A percentile compares a stretch with the other conserved stretches of the same genome.
Conservation (phyloP, 1,140 invertebrate species). For the Drosophila tropicalis region DNA sequence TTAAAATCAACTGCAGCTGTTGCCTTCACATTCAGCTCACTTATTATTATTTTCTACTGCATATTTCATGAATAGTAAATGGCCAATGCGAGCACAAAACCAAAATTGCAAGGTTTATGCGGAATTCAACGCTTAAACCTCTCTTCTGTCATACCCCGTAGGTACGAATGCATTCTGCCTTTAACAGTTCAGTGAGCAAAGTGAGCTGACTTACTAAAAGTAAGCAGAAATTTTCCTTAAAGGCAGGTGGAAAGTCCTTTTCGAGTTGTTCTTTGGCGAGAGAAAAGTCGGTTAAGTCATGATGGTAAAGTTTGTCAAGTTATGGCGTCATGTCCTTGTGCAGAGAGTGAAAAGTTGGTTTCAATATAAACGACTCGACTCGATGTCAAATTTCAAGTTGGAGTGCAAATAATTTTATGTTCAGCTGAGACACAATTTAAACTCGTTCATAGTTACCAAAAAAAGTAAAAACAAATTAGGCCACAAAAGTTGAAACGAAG, state of each 20-base stretch:
- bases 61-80: slow-evolving; percentile 10
- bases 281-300: background rate
- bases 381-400: background rate
- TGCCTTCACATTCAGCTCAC: slow-evolving; percentile 4
- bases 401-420: background rate
- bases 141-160: background rate
- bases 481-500: background rate
- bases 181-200: slow-evolving; percentile 3
- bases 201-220: background rate
- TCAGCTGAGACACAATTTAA: background rate
- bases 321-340: background rate
- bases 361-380: background rate
- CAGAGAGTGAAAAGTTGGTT: background rate
- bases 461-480: background rate
- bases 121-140: background rate
- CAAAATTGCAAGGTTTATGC: slow-evolving; percentile 6
- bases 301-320: background rate
- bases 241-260: slow-evolving; percentile 4
- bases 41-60: slow-evolving; percentile 7
- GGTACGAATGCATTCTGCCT: too few relatives aligned
- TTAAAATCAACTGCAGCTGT: slow-evolving; percentile 10
- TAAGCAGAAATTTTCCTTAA: background rate
- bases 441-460: background rate
- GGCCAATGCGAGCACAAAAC: slow-evolving; percentile 1
- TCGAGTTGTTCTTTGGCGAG: background rate